Evolutionary conservation across 2,888 invertebrate genomes (phyloP).

Genomic region (Apamea sordens): DNA sequence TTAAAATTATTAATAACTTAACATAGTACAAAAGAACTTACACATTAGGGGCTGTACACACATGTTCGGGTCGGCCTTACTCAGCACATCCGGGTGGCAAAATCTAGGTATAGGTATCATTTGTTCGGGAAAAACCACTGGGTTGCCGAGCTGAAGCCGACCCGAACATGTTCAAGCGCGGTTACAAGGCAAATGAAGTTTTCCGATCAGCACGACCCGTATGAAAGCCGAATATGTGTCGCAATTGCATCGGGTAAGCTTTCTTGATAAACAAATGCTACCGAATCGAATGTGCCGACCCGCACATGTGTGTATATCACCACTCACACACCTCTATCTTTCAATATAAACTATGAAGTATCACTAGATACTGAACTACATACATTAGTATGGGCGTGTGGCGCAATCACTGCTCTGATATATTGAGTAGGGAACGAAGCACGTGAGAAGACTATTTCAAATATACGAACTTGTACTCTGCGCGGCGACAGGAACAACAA

Average conservation of each 20-base stretch:
- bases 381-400: constrained; percentile 78
- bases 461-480: constrained; percentile 44
- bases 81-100: not conserved
- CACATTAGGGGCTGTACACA: not conserved
- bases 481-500: not conserved
- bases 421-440: constrained; percentile 74
- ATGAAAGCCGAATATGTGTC: too few species aligned
- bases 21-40: not conserved
- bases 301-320: not conserved
- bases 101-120: too few species aligned
- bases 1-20: not conserved
- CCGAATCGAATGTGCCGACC: not conserved
- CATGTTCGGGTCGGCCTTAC: not conserved
- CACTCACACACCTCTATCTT: not conserved
- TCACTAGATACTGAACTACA: constrained; percentile 66
- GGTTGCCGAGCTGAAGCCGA: not conserved
- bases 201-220: not conserved
- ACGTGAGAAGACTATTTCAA: constrained; percentile 70
- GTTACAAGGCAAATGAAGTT: not conserved
- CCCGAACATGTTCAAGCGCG: not conserved
- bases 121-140: not conserved
- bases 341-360: constrained; percentile 24
- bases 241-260: too few species aligned
- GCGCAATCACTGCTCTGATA: constrained; percentile 81
- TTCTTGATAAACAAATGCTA: not conserved